Percentiles rank a stretch among this genome's conserved stretches.
phyloP scores from a whole-genome alignment of 2,797 vertebrate species.

The Podargus strigoides region DNA sequence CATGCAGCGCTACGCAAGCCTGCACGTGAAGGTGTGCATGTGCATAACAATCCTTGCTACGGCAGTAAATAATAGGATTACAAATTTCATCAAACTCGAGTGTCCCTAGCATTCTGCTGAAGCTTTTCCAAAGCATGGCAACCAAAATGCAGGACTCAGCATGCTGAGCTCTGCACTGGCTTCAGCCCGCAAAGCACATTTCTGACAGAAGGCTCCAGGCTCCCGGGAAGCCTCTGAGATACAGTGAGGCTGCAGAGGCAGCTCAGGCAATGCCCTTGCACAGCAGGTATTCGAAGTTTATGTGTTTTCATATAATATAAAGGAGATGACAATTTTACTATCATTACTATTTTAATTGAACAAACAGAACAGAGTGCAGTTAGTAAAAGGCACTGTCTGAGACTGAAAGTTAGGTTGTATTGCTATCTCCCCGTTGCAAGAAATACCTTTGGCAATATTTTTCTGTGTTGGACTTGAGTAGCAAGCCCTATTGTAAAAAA shows the following conservation, averaged over 20 bases:
- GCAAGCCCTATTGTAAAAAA: not conserved
- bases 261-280: not conserved
- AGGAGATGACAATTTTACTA: not conserved
- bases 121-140: slow-evolving; percentile 26
- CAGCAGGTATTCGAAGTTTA: not conserved
- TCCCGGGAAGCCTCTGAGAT: not conserved
- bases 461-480: not conserved
- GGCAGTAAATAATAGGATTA: not conserved
- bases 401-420: not conserved
- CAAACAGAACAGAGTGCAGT: not conserved
- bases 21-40: rapidly evolving
- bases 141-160: not conserved
- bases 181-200: not conserved
- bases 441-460: not conserved
- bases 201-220: not conserved
- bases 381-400: not conserved
- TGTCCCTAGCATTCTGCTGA: slow-evolving; percentile 9
- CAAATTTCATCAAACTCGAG: not conserved
- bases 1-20: not conserved
- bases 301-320: not conserved
- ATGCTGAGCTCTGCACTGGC: not conserved
- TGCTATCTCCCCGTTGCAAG: not conserved
- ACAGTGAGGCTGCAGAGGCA: not conserved
- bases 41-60: not conserved
- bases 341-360: not conserved